Evolutionary conservation across 2,797 vertebrate genomes (phyloP), one percentile per base, ranked within the genome.

Genomic region (Tachyglossus aculeatus): DNA sequence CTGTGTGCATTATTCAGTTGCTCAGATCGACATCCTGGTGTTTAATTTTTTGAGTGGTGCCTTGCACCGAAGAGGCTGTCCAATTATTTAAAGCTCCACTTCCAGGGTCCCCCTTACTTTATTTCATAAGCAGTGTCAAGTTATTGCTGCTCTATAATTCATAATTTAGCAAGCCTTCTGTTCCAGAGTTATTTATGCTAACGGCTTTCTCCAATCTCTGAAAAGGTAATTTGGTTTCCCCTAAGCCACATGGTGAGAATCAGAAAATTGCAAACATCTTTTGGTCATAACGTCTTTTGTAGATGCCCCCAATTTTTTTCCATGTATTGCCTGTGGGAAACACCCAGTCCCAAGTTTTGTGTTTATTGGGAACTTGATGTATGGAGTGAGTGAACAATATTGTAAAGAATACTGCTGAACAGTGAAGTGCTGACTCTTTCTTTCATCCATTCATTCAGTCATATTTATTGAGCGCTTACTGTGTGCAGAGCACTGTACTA

Each of bases 271-370:
- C 24, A 10, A 12, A 39, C 5, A 31, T 2, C 39, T 4, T 1
- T 2, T 0, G 4, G 9, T 5, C 8, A 22, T 13, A 4, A 47
- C 7, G 4, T 3, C n/a, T n/a, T n/a, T n/a, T n/a, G n/a, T n/a
- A n/a, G n/a, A n/a, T n/a, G n/a, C n/a, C n/a, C n/a, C n/a, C n/a
- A n/a, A n/a, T n/a, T n/a, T n/a, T n/a, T n/a, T n/a, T n/a, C n/a
- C n/a, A n/a, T n/a, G n/a, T n/a, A n/a, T n/a, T n/a, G n/a, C n/a
- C n/a, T n/a, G n/a, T n/a, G n/a, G n/a, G n/a, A n/a, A n/a, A n/a
- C n/a, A n/a, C n/a, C n/a, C n/a, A n/a, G n/a, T n/a, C n/a, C n/a
- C n/a, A n/a, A n/a, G n/a, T n/a, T n/a, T n/a, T n/a, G n/a, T n/a
- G n/a, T n/a, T n/a, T n/a, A n/a, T n/a, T n/a, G n/a, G n/a, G n/a